Percentiles rank a stretch among this genome's conserved stretches.
These are phyloP conservation scores for Tipula vernalis DNA, from an alignment of 2,888 invertebrate species.

Conservation along the genomic window DNA sequence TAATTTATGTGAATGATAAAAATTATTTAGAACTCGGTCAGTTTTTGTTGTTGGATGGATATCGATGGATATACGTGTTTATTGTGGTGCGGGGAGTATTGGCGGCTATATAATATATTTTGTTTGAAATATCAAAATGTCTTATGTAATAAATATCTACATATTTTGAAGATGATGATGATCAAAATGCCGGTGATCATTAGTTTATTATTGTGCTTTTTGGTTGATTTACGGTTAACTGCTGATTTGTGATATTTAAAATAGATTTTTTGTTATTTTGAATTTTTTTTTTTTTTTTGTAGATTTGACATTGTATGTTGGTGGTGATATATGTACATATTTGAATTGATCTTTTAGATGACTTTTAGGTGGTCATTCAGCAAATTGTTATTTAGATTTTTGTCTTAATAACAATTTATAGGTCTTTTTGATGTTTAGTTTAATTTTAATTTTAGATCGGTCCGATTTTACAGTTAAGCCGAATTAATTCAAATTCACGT, in stretches of 20 bases:
- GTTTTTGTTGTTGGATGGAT: not conserved
- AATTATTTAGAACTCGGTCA: not conserved
- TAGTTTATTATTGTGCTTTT: slow-evolving; percentile 4
- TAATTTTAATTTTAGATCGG: not conserved
- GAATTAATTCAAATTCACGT: not conserved
- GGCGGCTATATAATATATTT: not conserved
- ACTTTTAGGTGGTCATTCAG: not conserved
- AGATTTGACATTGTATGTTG: not conserved
- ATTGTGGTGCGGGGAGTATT: not conserved
- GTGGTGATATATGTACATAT: not conserved
- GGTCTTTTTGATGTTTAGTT: not conserved
- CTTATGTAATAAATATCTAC: not conserved
- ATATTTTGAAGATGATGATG: not conserved
- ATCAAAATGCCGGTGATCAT: not conserved
- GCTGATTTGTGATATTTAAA: slow-evolving; percentile 4
- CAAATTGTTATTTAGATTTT: not conserved
- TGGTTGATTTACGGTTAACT: not conserved
- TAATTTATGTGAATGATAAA: slow-evolving; percentile 4
- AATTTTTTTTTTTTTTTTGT: not conserved
- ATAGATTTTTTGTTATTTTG: not conserved
- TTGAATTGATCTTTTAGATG: not conserved
- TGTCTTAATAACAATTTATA: not conserved
- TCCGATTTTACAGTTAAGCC: not conserved
- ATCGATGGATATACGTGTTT: not conserved
- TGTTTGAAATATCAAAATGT: not conserved